phyloP scores from a whole-genome alignment of 2,797 vertebrate species.

The Tauraco hartlaubi region DNA sequence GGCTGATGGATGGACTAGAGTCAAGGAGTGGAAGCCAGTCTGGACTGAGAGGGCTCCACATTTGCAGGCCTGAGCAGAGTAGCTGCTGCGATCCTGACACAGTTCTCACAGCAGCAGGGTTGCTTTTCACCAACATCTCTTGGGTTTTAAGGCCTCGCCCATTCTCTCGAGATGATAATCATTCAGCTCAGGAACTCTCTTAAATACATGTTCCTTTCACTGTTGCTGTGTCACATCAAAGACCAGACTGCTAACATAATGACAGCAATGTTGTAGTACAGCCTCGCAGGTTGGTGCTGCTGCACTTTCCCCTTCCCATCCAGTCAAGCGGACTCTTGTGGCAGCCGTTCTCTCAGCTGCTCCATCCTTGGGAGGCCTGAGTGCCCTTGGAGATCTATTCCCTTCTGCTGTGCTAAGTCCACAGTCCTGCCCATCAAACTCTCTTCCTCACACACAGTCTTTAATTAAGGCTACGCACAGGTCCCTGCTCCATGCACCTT shows the following conservation, averaged over 20 bases:
- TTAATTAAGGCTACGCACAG: background rate
- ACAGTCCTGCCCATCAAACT: background rate
- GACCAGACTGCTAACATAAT: background rate
- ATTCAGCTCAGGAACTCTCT: too few species aligned
- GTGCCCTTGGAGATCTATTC: background rate
- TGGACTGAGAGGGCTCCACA: background rate
- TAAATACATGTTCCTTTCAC: too few species aligned
- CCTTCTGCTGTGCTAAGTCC: background rate
- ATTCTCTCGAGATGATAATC: too few species aligned
- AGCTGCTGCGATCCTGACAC: background rate
- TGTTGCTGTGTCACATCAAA: too few species aligned
- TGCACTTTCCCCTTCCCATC: too few species aligned
- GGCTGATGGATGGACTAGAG: background rate
- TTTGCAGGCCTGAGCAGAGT: background rate
- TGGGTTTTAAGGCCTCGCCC: too few species aligned
- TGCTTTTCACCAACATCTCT: too few species aligned
- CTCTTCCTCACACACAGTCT: background rate
- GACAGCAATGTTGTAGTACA: background rate
- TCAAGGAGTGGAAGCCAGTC: background rate
- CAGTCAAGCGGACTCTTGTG: background rate
- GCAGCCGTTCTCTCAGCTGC: background rate
- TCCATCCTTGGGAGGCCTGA: background rate
- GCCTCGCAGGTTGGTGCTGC: rapidly evolving
- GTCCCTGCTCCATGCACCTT: background rate
- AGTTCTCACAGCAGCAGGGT: too few species aligned